A percentile compares a stretch with the other conserved stretches of the same genome.
Evolutionary conservation across 2,113 vertebrate genomes (phyloP).

Genomic region (Nothoprocta perdicaria): DNA sequence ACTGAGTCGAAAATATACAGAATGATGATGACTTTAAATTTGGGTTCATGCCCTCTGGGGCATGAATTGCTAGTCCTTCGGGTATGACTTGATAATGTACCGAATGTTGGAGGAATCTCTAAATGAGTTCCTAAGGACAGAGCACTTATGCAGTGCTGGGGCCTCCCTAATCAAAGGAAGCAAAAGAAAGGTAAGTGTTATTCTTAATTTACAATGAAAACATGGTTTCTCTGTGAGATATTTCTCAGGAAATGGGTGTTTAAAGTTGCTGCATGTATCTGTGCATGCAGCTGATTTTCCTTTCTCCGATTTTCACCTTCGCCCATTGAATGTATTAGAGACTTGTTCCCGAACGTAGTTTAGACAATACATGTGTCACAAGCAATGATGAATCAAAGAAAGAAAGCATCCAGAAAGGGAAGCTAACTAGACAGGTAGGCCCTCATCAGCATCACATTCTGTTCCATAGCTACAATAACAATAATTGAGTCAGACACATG

Average conservation of each 20-base stretch:
- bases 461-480: constrained; percentile 30
- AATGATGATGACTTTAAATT: constrained; percentile 65
- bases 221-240: background rate
- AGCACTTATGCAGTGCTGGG: background rate
- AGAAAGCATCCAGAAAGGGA: constrained; percentile 63
- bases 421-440: constrained; percentile 73
- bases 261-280: background rate
- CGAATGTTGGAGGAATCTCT: constrained; percentile 14
- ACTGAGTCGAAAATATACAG: constrained; percentile 57
- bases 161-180: constrained; percentile 28
- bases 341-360: constrained; percentile 64
- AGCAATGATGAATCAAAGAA: constrained; percentile 71
- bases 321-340: constrained; percentile 53
- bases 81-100: constrained; percentile 37
- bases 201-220: background rate
- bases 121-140: constrained; percentile 16
- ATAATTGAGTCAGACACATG: constrained; percentile 75
- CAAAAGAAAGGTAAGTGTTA: background rate
- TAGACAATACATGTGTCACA: constrained; percentile 72
- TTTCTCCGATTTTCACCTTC: constrained; percentile 43
- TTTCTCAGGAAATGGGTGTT: background rate
- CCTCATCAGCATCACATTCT: constrained; percentile 68
- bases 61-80: constrained; percentile 55
- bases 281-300: background rate
- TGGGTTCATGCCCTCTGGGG: constrained; percentile 62